Percentiles rank a stretch among this genome's conserved stretches.
These are phyloP conservation scores for Toxotes lorentzi DNA, from an alignment of 2,797 vertebrate genomes.

Conservation along the genomic window DNA sequence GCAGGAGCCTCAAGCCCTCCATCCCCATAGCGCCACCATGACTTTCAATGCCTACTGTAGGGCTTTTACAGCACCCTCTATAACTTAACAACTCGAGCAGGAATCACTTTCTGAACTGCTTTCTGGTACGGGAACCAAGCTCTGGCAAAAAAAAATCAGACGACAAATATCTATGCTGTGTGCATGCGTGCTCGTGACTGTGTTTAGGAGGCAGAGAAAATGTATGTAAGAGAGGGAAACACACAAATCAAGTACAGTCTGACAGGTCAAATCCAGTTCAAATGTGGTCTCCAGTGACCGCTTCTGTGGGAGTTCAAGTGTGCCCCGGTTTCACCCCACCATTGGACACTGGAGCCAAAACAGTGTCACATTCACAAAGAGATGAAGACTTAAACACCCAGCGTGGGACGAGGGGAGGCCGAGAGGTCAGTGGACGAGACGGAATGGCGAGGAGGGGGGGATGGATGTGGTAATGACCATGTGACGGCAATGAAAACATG, in stretches of 20 bases:
- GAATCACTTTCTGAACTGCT: conserved; percentile 24
- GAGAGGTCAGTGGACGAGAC: conserved; percentile 65
- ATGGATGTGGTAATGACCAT: conserved; percentile 68
- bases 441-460: conserved; percentile 49
- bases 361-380: conserved; percentile 68
- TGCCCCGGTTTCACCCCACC: conserved; percentile 67
- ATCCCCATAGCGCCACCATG: conserved; percentile 59
- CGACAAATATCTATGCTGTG: conserved; percentile 4
- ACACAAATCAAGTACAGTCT: conserved; percentile 30
- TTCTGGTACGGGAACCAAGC: conserved; percentile 34
- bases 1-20: conserved; percentile 49
- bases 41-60: conserved; percentile 76
- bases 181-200: background rate
- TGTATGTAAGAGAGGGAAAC: conserved; percentile 30
- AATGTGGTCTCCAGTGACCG: conserved; percentile 48
- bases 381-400: conserved; percentile 65
- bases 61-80: conserved; percentile 57
- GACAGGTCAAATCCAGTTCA: conserved; percentile 76
- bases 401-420: conserved; percentile 45
- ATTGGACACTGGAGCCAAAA: conserved; percentile 46
- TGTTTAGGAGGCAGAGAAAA: conserved; percentile 3
- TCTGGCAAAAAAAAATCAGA: conserved; percentile 26
- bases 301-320: conserved; percentile 80
- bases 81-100: background rate
- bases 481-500: conserved; percentile 38